These are phyloP conservation scores for Eilema griseolum DNA, from an alignment of 2,888 invertebrate species.

Conservation along the genomic window DNA sequence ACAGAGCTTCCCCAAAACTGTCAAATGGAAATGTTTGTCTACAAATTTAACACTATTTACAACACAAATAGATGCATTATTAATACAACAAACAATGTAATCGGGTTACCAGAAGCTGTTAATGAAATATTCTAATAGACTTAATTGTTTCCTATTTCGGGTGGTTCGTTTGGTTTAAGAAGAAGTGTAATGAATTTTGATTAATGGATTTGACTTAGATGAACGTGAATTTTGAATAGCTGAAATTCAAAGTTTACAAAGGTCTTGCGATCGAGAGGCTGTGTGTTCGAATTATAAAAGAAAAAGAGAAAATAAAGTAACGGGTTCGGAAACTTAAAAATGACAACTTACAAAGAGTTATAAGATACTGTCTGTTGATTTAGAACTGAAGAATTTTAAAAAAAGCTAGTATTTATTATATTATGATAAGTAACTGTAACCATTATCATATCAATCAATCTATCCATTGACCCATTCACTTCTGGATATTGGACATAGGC, in stretches of 20 bases:
- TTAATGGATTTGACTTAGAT: not conserved
- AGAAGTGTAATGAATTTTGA: not conserved
- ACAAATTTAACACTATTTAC: slow-evolving; percentile 39
- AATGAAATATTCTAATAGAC: slow-evolving; percentile 55
- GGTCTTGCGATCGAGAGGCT: not conserved
- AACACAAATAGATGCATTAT: slow-evolving; percentile 65
- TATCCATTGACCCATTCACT: too few relatives aligned
- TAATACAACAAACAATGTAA: slow-evolving; percentile 70
- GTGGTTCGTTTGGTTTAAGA: slow-evolving; percentile 2
- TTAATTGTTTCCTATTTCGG: slow-evolving; percentile 27
- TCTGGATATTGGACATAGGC: too few relatives aligned
- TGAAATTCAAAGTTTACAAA: not conserved
- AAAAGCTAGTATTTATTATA: not conserved
- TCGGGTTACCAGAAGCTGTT: slow-evolving; percentile 59
- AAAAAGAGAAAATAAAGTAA: not conserved
- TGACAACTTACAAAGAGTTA: not conserved
- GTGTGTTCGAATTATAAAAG: too few relatives aligned
- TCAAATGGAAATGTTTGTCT: slow-evolving; percentile 40
- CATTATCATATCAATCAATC: too few relatives aligned
- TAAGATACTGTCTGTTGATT: not conserved
- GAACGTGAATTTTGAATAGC: not conserved
- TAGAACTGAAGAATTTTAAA: not conserved
- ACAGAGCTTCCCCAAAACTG: slow-evolving; percentile 33
- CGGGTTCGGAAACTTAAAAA: not conserved
- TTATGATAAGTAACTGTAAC: not conserved